Evolutionary conservation across 2,888 invertebrate species (phyloP), one percentile per base, ranked within the genome.

Genomic region (Phlogophora meticulosa): DNA sequence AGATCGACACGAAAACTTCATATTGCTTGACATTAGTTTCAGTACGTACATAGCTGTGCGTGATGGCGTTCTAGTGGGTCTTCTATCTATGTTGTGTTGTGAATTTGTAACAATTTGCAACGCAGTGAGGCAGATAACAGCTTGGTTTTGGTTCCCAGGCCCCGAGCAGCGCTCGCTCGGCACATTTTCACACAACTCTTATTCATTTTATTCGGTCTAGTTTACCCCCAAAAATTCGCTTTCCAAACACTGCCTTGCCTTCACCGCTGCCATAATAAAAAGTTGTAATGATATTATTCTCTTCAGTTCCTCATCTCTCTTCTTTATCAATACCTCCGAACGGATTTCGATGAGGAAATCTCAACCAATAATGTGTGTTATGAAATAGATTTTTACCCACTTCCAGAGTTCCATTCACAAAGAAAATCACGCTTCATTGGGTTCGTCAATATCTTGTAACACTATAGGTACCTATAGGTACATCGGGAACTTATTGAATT

Each of bases 111-210:
- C 65, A 78, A 81, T 81, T 80, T 83, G 59, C 24, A 53, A 63
- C 34, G 76, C 71, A 78, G 36, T 45, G 63, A 51, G 46, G 51
- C 78, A 72, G 81, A 73, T 76, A 76, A 71, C 81, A 48, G 65
- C 55, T 53, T 62, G 63, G 70, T 80, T 72, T 66, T 46, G 58
- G 61, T 24, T 59, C 38, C 52, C 68, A 17, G n/a, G 9, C 20
- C 38, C 53, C 46, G 56, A 51, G 34, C 42, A 59, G 38, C 51
- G 49, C 13, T 51, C 49, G 48, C 57, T 56, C 64, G 62, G 53
- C 61, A 64, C 52, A 78, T 76, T 66, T 73, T 59, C 62, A 59
- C 66, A 64, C 46, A 66, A 72, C 49, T 72, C 72, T 72, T 62
- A 59, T 75, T 64, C 38, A 71, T 63, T 70, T 59, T 51, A 42